Evolutionary conservation across 2,113 vertebrate species (phyloP).

Genomic region (Eonycteris spelaea): DNA sequence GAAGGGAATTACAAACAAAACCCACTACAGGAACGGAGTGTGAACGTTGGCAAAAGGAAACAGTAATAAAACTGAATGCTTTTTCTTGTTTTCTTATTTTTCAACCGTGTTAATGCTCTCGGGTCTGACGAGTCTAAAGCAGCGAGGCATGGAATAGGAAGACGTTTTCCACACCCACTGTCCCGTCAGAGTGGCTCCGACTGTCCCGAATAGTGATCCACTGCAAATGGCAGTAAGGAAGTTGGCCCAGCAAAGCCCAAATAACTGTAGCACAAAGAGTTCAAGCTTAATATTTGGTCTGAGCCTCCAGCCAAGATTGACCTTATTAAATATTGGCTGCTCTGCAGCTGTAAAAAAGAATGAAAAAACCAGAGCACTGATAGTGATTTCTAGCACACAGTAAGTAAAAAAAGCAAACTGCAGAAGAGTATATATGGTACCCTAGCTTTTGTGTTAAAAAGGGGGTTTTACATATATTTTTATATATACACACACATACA

Average conservation of each 20-base stretch:
- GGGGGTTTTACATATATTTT: neutral
- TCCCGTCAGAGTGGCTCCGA: neutral
- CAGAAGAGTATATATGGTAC: neutral
- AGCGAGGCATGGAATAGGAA: fast-evolving
- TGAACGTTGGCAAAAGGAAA: neutral
- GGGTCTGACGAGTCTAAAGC: neutral
- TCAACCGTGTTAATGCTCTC: neutral
- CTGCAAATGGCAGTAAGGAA: neutral
- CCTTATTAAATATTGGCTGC: neutral
- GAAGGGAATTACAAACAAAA: neutral
- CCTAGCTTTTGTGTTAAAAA: neutral
- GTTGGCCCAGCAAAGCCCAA: neutral
- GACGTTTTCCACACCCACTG: neutral
- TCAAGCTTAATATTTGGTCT: neutral
- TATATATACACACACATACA: neutral
- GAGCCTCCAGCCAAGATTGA: neutral
- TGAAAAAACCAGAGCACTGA: neutral
- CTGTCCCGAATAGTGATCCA: neutral
- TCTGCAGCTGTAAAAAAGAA: neutral
- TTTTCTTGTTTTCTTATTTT: neutral
- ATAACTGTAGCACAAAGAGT: neutral
- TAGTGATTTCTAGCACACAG: neutral
- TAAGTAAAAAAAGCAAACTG: neutral
- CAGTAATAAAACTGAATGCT: neutral
- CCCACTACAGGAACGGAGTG: neutral